A percentile compares a stretch with the other conserved stretches of the same genome.
These are phyloP conservation scores for Macropodus opercularis DNA, from an alignment of 2,797 vertebrate genomes.

Conservation along the genomic window DNA sequence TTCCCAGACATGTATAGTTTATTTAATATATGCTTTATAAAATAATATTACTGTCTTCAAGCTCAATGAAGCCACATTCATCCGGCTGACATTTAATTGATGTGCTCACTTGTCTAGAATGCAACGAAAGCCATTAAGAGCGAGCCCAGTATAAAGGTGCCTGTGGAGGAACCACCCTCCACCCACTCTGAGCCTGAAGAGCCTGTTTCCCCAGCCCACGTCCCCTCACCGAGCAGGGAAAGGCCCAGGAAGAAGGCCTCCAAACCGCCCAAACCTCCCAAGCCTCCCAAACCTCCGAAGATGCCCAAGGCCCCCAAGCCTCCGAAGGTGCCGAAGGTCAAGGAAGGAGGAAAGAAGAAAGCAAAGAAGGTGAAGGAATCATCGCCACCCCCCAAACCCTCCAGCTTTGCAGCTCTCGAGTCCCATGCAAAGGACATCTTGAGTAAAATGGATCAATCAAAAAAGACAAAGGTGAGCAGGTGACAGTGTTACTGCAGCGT, in stretches of 20 bases:
- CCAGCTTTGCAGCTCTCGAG: constrained; percentile 92
- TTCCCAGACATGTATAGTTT: too few relatives aligned
- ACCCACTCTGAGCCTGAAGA: constrained; percentile 85
- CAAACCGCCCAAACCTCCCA: constrained; percentile 74
- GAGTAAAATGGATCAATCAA: constrained; percentile 95
- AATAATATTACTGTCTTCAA: not conserved
- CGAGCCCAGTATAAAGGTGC: constrained; percentile 83
- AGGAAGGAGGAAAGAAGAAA: constrained; percentile 95
- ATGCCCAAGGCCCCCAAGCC: constrained; percentile 82
- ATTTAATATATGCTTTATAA: too few relatives aligned
- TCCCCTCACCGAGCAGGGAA: constrained; percentile 86
- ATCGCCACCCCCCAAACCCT: constrained; percentile 84
- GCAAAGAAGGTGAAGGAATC: constrained; percentile 89
- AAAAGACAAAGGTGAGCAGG: constrained; percentile 89
- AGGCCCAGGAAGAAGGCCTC: constrained; percentile 85
- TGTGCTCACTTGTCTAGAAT: constrained; percentile 51
- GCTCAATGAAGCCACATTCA: not conserved
- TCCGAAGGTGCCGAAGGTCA: constrained; percentile 85
- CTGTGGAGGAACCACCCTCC: constrained; percentile 83
- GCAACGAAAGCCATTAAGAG: constrained; percentile 89
- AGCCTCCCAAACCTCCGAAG: constrained; percentile 80
- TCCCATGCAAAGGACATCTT: constrained; percentile 95
- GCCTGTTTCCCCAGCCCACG: constrained; percentile 84
- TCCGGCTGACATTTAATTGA: not conserved
- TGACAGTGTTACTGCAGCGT: too few relatives aligned